Evolutionary conservation across 2,888 invertebrate genomes (phyloP), one percentile per base, ranked within the genome.

Genomic region (Suillia variegata): DNA sequence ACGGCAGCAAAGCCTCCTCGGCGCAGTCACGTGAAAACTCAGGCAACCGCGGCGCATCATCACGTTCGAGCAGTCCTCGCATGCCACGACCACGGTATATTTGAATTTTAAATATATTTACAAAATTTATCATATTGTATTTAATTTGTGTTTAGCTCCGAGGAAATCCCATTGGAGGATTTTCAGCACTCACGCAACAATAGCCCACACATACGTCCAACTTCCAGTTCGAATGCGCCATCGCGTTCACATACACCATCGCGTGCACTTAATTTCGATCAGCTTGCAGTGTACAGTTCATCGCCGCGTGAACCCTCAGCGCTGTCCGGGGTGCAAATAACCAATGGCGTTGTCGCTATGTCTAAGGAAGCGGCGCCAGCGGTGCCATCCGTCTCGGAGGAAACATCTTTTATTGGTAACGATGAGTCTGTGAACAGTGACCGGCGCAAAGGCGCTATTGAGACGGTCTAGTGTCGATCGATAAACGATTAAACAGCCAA

Each of bases 141-240:
- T 24, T 50, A 26, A 22, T 17, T 18, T 20, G 2, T 6, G 21
- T 65, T 4, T 48, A 82, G 82, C 20, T 91, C 89, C 21, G 89
- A 92, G 74, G 92, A 93, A 70, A 93, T 93, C 49, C 93, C 93
- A 0, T 79, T 93, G 45, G 93, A 92, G 73, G 88, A 92, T 64
- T 91, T 93, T 72, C 87, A 87, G 64, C 85, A 86, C 62, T 84
- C 85, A 2, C 82, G 86, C 0, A 83, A 83, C 50, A 82, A 84
- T 21, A 80, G 84, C 62, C 83, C 83, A 6, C 84, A 76, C 54
- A 73, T 79, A 1, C 73, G 76, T 1, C 62, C 66, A 51, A 21
- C 38, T 21, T 24, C 50, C n/a, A 66, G 70, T 38, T 75, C 76
- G 2, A 79, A 73, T 64, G 67, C 74, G 21, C 63, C 83, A 48